Evolutionary conservation across 2,113 vertebrate species (phyloP).

Genomic region (Garra rufa): DNA sequence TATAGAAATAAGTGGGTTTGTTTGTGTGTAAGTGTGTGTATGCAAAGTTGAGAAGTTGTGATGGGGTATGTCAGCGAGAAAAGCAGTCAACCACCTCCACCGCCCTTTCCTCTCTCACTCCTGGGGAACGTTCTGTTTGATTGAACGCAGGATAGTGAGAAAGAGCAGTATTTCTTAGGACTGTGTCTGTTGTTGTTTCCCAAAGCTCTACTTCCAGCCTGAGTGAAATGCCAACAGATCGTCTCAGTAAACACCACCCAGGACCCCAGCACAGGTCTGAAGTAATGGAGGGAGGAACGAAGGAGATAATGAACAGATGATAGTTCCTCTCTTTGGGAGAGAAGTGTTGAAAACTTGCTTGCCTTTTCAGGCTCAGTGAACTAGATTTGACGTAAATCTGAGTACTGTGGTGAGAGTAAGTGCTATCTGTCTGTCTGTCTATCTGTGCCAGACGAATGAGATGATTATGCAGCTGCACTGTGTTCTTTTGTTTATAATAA

Average conservation of each 20-base stretch:
- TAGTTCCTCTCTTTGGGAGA: not conserved
- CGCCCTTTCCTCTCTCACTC: not conserved
- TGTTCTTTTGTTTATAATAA: not conserved
- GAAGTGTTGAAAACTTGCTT: not conserved
- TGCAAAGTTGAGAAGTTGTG: conserved; percentile 1
- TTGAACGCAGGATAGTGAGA: conserved; percentile 2
- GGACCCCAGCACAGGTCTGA: not conserved
- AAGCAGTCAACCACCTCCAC: not conserved
- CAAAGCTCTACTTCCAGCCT: conserved; percentile 17
- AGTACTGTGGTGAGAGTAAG: not conserved
- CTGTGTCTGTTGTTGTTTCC: conserved; percentile 12
- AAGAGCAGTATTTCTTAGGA: not conserved
- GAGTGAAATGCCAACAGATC: conserved; percentile 15
- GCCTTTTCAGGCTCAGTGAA: not conserved
- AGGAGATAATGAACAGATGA: conserved; percentile 20
- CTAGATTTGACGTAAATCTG: not conserved
- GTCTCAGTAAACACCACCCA: not conserved
- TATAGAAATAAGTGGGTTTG: not conserved
- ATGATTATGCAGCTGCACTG: not conserved
- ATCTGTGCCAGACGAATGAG: not conserved
- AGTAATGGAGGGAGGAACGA: not conserved
- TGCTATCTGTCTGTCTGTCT: not conserved
- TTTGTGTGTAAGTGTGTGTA: not conserved
- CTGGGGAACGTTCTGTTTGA: not conserved
- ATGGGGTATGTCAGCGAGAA: conserved; percentile 23